phyloP scores from a whole-genome alignment of 2,113 vertebrate species.

The Catharus minimus region DNA sequence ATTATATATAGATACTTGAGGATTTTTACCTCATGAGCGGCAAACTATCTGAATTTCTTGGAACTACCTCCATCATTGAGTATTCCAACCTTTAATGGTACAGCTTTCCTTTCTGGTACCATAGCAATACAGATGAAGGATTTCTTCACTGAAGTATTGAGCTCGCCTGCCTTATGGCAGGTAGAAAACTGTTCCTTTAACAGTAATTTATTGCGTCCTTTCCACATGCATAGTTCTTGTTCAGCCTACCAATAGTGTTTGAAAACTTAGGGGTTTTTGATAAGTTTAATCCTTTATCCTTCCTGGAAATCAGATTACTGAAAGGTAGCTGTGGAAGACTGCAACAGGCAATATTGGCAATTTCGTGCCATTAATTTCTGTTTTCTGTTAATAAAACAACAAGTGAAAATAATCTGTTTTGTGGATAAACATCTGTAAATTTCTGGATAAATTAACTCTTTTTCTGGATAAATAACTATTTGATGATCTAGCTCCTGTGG shows the following conservation, averaged over 20 bases:
- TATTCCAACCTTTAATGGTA: background rate
- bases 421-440: background rate
- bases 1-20: background rate
- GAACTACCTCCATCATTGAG: background rate
- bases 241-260: background rate
- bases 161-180: background rate
- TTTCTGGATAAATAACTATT: background rate
- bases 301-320: background rate
- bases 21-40: background rate
- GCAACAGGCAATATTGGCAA: background rate
- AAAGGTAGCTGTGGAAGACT: background rate
- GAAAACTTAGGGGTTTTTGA: background rate
- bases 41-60: background rate
- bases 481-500: background rate
- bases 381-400: background rate
- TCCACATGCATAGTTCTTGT: background rate
- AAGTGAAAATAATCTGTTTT: background rate
- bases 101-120: background rate
- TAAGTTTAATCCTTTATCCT: background rate
- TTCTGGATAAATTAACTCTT: background rate
- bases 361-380: background rate
- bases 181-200: background rate
- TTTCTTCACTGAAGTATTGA: background rate
- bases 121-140: background rate
- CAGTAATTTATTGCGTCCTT: background rate